Evolutionary conservation across 2,797 vertebrate species (phyloP), one percentile per base, ranked within the genome.

Genomic region (Manis crassicaudata): DNA sequence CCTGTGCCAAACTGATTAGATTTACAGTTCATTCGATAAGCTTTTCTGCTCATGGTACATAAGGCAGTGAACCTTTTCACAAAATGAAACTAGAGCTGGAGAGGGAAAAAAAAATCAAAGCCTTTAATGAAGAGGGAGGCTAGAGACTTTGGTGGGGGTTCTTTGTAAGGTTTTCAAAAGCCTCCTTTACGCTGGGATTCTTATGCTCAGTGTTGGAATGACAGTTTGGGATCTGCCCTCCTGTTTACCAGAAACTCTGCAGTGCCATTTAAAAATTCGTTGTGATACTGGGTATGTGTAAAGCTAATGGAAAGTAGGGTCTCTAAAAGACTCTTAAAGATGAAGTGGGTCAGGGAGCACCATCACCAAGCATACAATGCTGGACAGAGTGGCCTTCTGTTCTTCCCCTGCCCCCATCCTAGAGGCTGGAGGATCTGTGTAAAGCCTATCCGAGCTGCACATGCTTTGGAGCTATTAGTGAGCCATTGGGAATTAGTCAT

Each of bases 1-100:
- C 68, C 58, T 97, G 96, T 96, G 98, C 98, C 97, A 98, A 98
- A 98, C 95, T 97, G 98, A 98, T 98, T 98, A 98, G 98, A 97
- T 98, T 97, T 98, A 98, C 98, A 96, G 62, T 98, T 98, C 96
- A 96, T 94, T 98, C 88, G 93, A 97, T 98, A 97, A 98, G 97
- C 98, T 97, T 98, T 97, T 96, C 97, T 97, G 96, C 97, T 98
- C 97, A 97, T 46, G 98, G 97, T 96, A 72, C 95, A 82, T 95
- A 96, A 97, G 81, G 96, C 96, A 90, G 96, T 93, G 85, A 98
- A 96, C 95, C 92, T 98, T 98, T 98, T 96, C 82, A 97, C 84
- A 97, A 80, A 97, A 92, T 96, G 98, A 98, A 98, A 97, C 77
- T 87, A 65, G 94, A 98, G 94, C 50, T 79, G 58, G 14, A 70